A percentile compares a stretch with the other conserved stretches of the same genome.
phyloP scores from a whole-genome alignment of 2,113 vertebrate species.

The Phyllostomus discolor region DNA sequence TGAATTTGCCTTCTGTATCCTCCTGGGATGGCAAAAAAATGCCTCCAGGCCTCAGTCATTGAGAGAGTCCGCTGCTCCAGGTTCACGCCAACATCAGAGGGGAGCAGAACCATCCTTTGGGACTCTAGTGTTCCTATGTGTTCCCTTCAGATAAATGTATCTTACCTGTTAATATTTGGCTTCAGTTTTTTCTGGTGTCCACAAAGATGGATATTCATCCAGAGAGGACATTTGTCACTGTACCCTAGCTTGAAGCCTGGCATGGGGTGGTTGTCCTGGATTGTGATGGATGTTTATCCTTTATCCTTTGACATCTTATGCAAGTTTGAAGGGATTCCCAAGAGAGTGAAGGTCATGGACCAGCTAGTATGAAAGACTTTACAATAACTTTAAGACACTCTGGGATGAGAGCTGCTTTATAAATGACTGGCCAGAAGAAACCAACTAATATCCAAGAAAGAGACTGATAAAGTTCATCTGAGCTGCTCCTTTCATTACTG shows the following conservation, averaged over 20 bases:
- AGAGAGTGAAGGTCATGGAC: not conserved
- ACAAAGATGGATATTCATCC: slow-evolving; percentile 27
- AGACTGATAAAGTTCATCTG: not conserved
- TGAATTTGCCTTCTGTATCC: not conserved
- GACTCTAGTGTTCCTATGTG: not conserved
- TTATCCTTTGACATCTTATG: not conserved
- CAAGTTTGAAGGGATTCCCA: not conserved
- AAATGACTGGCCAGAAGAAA: not conserved
- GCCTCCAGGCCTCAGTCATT: not conserved
- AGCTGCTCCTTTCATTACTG: not conserved
- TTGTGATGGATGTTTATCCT: slow-evolving; percentile 15
- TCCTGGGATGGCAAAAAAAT: not conserved
- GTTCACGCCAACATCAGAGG: not conserved
- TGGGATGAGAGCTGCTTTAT: not conserved
- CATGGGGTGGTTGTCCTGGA: not conserved
- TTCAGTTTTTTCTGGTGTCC: slow-evolving; percentile 15
- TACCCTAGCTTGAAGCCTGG: not conserved
- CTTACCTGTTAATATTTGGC: slow-evolving; percentile 21
- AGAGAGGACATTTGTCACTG: slow-evolving; percentile 15
- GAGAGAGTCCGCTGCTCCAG: not conserved
- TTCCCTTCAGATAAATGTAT: not conserved
- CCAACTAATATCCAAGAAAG: not conserved
- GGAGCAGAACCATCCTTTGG: not conserved
- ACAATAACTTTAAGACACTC: not conserved
- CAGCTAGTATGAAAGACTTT: not conserved